phyloP scores from a whole-genome alignment of 2,888 invertebrate species.

The Mystacides longicornis region DNA sequence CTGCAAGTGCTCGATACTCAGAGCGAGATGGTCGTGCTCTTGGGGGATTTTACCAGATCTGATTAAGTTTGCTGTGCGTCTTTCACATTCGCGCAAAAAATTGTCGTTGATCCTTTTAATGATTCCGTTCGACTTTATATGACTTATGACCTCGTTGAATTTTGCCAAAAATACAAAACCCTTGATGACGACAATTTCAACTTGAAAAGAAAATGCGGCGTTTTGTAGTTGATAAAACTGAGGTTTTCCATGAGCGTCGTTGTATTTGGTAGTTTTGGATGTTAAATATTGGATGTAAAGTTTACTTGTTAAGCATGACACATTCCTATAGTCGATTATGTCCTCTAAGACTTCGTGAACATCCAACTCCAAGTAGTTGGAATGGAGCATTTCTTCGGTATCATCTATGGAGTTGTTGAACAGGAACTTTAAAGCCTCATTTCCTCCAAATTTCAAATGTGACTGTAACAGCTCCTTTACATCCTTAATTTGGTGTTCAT shows the following conservation, averaged over 20 bases:
- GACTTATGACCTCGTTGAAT: constrained; percentile 29
- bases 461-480: constrained; percentile 17
- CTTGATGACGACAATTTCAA: constrained; percentile 33
- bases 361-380: constrained; percentile 20
- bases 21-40: constrained; percentile 5
- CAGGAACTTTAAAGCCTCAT: constrained; percentile 19
- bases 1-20: constrained; percentile 24
- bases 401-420: constrained; percentile 24
- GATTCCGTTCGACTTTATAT: constrained; percentile 31
- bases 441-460: constrained; percentile 23
- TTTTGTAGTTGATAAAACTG: constrained; percentile 29
- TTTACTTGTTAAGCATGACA: constrained; percentile 28
- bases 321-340: constrained; percentile 18
- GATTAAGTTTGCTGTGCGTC: constrained; percentile 16
- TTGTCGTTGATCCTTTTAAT: constrained; percentile 28
- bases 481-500: constrained; percentile 21
- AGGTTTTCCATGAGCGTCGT: constrained; percentile 27
- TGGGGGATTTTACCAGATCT: constrained; percentile 13
- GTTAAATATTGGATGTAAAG: constrained; percentile 30
- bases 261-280: constrained; percentile 26
- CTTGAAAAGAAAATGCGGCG: constrained; percentile 31
- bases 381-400: constrained; percentile 16
- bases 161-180: constrained; percentile 31
- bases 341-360: constrained; percentile 23
- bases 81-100: constrained; percentile 17